Base-by-base conservation (phyloP, 2,888 invertebrate genomes). In the Ornithoptera alexandrae region DNA sequence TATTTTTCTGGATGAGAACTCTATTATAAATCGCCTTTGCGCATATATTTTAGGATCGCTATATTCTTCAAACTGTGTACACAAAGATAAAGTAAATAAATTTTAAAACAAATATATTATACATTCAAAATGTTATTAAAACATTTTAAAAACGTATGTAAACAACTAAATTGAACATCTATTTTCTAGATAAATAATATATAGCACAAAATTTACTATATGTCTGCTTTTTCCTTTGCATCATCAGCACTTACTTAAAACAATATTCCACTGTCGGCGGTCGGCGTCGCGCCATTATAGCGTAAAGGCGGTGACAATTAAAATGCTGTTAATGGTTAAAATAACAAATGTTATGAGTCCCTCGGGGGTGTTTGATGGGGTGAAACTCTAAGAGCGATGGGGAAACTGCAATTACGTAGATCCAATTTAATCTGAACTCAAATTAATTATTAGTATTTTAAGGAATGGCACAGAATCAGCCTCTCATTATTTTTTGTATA, bases 321-420 rank as follows among this genome's bases (percentile, higher is more conserved):
- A 82, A 83, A 80, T 76, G 72, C 76, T 81, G 85, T 83, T 85
- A 84, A 86, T 84, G 84, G 83, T 81, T 83, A 84, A 79, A 85
- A 85, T 86, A 86, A 86, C 86, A 86, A 86, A 86, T 86, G 85
- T 78, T 81, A 83, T 81, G 77, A 72, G 74, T 80, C 84, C 78
- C 81, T 46, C 68, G 73, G 77, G 82, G 76, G 75, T 69, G 71
- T 71, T 73, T 73, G 72, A 69, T 65, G 72, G 65, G 71, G 72
- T 68, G 71, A 69, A 64, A 71, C 59, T 62, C 59, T 66, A 53
- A 65, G 61, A 69, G 72, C 70, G 59, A 60, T 42, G 65, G 39
- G 62, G 64, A 60, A 18, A 69, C 20, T 75, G 73, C 22, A 61
- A 62, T 71, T 74, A 65, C 53, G 66, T 72, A 56, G 39, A 18